Conservation (phyloP, 2,888 invertebrate species). For the Chorisops tibialis region DNA sequence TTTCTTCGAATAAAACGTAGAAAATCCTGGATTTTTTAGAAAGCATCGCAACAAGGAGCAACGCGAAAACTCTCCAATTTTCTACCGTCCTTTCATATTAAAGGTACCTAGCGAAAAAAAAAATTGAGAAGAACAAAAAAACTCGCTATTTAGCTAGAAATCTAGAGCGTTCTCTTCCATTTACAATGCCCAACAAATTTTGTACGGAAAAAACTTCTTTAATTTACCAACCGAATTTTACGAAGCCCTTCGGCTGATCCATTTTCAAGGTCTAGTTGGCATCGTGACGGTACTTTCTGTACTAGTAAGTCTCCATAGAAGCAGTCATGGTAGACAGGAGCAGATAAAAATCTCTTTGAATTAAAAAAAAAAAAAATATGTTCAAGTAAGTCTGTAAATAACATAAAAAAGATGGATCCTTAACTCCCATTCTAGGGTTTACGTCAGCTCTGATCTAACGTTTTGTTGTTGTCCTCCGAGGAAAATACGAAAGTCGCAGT, state of each 20-base stretch:
- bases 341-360: not conserved
- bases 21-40: no score
- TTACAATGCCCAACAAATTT: no score
- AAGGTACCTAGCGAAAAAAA: no score
- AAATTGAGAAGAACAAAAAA: no score
- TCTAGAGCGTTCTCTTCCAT: no score
- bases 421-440: no score
- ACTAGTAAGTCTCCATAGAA: not conserved
- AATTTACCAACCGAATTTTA: not conserved
- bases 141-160: no score
- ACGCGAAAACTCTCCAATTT: no score
- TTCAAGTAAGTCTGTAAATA: not conserved
- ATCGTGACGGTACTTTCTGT: not conserved
- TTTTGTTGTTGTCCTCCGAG: not conserved
- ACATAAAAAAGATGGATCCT: not conserved
- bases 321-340: not conserved
- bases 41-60: no score
- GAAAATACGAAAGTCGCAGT: slow-evolving; percentile 15
- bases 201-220: not conserved
- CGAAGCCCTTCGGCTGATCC: slow-evolving; percentile 3
- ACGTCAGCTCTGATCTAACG: not conserved
- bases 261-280: not conserved
- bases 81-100: no score
- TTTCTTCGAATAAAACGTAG: no score
- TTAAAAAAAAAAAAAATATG: not conserved